Conservation (phyloP, 2,113 vertebrate genomes). For the Salvelinus sp. region DNA sequence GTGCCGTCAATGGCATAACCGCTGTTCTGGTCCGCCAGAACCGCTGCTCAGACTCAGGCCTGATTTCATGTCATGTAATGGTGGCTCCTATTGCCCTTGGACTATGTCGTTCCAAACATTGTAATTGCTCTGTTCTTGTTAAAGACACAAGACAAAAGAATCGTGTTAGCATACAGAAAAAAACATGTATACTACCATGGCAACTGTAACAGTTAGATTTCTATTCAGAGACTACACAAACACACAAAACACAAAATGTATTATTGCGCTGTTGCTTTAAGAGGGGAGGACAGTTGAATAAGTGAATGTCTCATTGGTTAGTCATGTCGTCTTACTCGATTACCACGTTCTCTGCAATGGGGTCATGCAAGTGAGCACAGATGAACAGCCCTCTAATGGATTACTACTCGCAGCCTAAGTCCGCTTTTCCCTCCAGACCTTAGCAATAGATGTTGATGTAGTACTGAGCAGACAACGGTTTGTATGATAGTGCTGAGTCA, state of each 20-base stretch:
- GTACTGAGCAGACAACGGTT: no score
- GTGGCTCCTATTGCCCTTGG: no score
- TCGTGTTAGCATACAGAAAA: background rate
- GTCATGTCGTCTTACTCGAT: background rate
- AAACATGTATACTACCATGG: slow-evolving; percentile 5
- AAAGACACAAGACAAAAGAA: background rate
- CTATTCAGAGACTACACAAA: slow-evolving; percentile 14
- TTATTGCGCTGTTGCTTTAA: background rate
- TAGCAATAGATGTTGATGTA: no score
- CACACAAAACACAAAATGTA: slow-evolving; percentile 16
- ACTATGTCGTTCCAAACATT: background rate
- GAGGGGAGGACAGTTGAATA: background rate
- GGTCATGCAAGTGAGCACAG: slow-evolving; percentile 19
- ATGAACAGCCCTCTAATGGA: background rate
- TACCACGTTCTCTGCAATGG: background rate
- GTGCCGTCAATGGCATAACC: background rate
- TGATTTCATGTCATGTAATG: no score
- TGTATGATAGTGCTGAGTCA: no score
- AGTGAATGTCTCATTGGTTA: background rate
- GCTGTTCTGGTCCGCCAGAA: background rate
- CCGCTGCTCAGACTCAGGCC: background rate
- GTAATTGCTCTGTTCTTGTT: slow-evolving; percentile 1
- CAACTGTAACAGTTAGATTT: background rate
- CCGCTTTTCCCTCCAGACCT: no score
- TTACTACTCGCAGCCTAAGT: background rate